Evolutionary conservation across 1,140 invertebrate species (phyloP), one percentile per base, ranked within the genome.

Genomic region (Trachymyrmex septentrionalis): DNA sequence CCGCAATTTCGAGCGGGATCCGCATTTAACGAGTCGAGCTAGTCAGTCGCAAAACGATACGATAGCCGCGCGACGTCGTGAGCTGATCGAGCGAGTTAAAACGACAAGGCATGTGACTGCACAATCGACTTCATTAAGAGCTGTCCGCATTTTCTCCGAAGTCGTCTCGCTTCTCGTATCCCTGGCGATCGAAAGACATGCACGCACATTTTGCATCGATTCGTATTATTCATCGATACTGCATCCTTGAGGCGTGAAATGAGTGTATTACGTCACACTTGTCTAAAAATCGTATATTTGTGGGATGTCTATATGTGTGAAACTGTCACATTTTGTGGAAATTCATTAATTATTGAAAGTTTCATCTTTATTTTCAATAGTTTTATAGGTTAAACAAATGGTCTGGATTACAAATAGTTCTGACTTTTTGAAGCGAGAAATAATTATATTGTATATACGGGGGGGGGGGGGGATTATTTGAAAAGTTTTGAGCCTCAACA

Each of bases 51-150:
- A n/a, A 63, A 50, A 61, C 69, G 75, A 84, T 61, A 44, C 69
- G 67, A 61, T 16, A 19, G 38, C 21, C 61, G 66, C 75, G 73
- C 57, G 38, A 12, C 53, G 53, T 21, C 57, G 30, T 14, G 19
- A 57, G 30, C 27, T 77, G 61, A 85, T 66, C 82, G 73, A 66
- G 82, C 72, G 61, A 67, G 66, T 85, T 85, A 76, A 85, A 53
- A 14, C 57, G 21, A 59, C 53, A 73, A 3, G 50, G 38, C 69
- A 59, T 48, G 53, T 59, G 59, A 48, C 12, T 61, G 77, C n/a
- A 48, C 55, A 5, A 61, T 73, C 57, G 44, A 19, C 69, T 63
- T 84, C n/a, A 57, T 63, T 61, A 69, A 57, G 30, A 71, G 2
- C 10, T 14, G 48, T 2, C 19, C 12, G 16, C 30, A 27, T 59